Evolutionary conservation across 2,113 vertebrate species (phyloP), one percentile per base, ranked within the genome.

Genomic region (Podilymbus podiceps): DNA sequence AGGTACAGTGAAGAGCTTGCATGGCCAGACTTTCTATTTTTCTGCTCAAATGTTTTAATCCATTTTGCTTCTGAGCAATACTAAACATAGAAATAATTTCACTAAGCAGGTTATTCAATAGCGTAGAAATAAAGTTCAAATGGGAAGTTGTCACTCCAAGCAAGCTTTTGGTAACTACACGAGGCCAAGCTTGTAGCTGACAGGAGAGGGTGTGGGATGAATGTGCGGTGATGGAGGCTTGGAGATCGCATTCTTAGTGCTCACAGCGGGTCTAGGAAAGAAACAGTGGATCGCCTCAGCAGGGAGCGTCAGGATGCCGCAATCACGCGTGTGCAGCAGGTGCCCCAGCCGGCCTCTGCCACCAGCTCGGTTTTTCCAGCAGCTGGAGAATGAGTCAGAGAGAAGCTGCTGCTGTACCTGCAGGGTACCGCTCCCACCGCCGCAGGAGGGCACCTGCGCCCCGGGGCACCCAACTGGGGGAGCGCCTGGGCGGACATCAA

Each of bases 401-500:
- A 0, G 2, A 12, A 20, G 60, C 25, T 1, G 83, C 0, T 16
- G 56, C 79, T 2, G 44, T 27, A 21, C 18, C 64, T 12, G 52
- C 16, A 2, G 58, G 75, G 81, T 14, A 11, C n/a, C 0, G 5
- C 44, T 56, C 35, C 67, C 56, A 8, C 8, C 11, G 2, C 42
- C 4, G 7, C 33, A 0, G 88, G 67, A 92, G 68, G 47, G 69
- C 62, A 76, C 63, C 35, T 20, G 9, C 38, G 9, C 69, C 44
- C 67, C 0, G 5, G 67, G 75, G 59, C 69, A 24, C 63, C 47
- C 11, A 58, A 55, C 20, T 3, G 2, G 38, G 60, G 68, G 15
- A 27, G 73, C 12, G 16, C 16, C 1, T 52, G 10, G 24, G 52
- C 62, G 50, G 68, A 90, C 94, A 68, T 96, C 96, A 96, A 93